These are phyloP conservation scores for Drosophila pegasa DNA, from an alignment of 2,888 invertebrate species.

Conservation along the genomic window DNA sequence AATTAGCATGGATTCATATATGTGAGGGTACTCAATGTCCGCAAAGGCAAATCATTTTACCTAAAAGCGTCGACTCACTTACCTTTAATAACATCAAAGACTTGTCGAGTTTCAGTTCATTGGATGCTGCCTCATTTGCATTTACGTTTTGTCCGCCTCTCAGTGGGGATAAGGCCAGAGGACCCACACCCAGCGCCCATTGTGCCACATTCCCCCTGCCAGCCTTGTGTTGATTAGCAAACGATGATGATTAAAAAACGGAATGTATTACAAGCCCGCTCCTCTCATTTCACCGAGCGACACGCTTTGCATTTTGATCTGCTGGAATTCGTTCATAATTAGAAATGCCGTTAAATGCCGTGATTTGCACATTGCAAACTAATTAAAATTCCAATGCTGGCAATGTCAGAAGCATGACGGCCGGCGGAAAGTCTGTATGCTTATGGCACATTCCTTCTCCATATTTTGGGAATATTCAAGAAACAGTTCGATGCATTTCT, in stretches of 20 bases:
- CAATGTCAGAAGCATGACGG: slow-evolving; percentile 1
- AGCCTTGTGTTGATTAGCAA: slow-evolving; percentile 56
- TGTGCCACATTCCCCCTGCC: neutral
- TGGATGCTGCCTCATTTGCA: slow-evolving; percentile 54
- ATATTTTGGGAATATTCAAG: slow-evolving; percentile 37
- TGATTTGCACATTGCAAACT: slow-evolving; percentile 70
- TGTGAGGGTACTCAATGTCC: neutral
- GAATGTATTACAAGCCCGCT: slow-evolving; percentile 30
- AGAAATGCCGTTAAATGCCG: slow-evolving; percentile 67
- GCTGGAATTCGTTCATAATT: slow-evolving; percentile 70
- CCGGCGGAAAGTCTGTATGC: slow-evolving; percentile 5
- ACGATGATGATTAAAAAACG: slow-evolving; percentile 67
- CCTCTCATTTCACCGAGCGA: slow-evolving; percentile 3
- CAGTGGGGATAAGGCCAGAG: neutral
- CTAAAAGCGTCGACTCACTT: slow-evolving; percentile 55
- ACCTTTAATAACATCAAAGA: slow-evolving; percentile 57
- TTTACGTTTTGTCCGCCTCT: slow-evolving; percentile 43
- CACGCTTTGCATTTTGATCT: slow-evolving; percentile 58
- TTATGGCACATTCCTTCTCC: slow-evolving; percentile 8
- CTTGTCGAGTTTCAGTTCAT: slow-evolving; percentile 41
- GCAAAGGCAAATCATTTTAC: slow-evolving; percentile 7
- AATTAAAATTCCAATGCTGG: slow-evolving; percentile 63
- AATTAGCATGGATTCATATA: neutral
- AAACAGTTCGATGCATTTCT: slow-evolving; percentile 59
- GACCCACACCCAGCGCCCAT: neutral